These are phyloP conservation scores for Drosophila rhopaloa DNA, from an alignment of 1,140 invertebrate genomes.

Conservation along the genomic window DNA sequence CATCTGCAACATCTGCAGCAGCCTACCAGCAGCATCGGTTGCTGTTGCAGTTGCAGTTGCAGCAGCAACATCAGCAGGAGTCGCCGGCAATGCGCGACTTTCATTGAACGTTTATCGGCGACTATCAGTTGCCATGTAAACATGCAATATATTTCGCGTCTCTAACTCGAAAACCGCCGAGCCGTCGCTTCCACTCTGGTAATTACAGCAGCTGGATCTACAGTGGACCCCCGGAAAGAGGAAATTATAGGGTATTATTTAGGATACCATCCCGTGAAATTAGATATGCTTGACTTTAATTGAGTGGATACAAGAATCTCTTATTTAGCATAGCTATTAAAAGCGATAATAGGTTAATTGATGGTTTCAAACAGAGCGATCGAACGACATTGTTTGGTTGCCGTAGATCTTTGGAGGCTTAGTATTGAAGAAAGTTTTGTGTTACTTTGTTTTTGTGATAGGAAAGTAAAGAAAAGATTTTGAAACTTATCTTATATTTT, in stretches of 20 bases:
- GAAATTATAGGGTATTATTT: conserved; percentile 16
- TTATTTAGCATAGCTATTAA: conserved; percentile 1
- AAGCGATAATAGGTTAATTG: conserved; percentile 22
- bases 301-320: background rate
- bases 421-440: too few relatives aligned
- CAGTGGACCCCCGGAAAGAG: conserved; percentile 27
- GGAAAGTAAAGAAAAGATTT: too few relatives aligned
- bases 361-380: conserved; percentile 1
- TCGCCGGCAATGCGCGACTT: conserved; percentile 51
- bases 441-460: too few relatives aligned
- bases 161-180: conserved; percentile 38
- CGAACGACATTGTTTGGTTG: too few relatives aligned
- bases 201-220: conserved; percentile 54
- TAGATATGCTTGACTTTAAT: background rate
- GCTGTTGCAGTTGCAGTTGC: background rate
- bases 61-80: conserved; percentile 23
- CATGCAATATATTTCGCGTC: conserved; percentile 81
- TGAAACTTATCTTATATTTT: too few relatives aligned
- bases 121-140: conserved; percentile 82
- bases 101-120: conserved; percentile 80
- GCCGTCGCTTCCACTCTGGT: conserved; percentile 21
- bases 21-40: conserved; percentile 16
- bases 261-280: background rate
- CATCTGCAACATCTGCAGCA: conserved; percentile 32
- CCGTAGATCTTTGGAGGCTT: too few relatives aligned